These are phyloP conservation scores for Volucella inflata DNA, from an alignment of 2,888 invertebrate species.

Conservation along the genomic window DNA sequence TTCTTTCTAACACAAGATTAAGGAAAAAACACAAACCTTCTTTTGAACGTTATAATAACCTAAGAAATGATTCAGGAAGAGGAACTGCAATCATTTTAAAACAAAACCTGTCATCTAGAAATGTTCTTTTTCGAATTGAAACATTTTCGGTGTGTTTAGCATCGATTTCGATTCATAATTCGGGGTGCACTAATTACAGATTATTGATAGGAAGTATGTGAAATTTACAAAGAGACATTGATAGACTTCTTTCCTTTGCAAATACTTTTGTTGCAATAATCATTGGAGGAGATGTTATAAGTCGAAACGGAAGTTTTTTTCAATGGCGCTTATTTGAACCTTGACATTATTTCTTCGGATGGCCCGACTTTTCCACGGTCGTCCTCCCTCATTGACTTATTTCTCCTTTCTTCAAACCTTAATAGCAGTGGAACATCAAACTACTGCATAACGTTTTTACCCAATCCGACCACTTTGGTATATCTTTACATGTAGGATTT, in stretches of 20 bases:
- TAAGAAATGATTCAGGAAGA: slow-evolving; percentile 1
- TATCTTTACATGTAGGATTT: background rate
- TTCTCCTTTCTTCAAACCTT: slow-evolving; percentile 7
- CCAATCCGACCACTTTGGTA: slow-evolving; percentile 4
- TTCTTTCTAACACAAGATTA: background rate
- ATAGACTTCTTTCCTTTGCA: slow-evolving; percentile 10
- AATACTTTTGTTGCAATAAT: background rate
- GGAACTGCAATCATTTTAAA: slow-evolving; percentile 1
- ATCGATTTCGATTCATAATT: slow-evolving; percentile 3
- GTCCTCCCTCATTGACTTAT: slow-evolving; percentile 10
- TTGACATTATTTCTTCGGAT: background rate
- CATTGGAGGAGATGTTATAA: too few species aligned
- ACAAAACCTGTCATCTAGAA: slow-evolving; percentile 1
- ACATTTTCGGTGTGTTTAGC: slow-evolving; percentile 16
- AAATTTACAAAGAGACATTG: background rate
- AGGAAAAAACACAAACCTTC: slow-evolving; percentile 7
- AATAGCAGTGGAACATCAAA: slow-evolving; percentile 4
- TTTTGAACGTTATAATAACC: background rate
- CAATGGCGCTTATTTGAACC: too few species aligned
- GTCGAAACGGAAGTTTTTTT: too few species aligned
- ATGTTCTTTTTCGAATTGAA: slow-evolving; percentile 16
- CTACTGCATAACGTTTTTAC: background rate
- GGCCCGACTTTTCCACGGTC: slow-evolving; percentile 16
- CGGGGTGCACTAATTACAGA: background rate
- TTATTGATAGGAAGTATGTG: slow-evolving; percentile 13